Base-by-base conservation (phyloP, 2,888 invertebrate genomes). In the Carterocephalus palaemon region DNA sequence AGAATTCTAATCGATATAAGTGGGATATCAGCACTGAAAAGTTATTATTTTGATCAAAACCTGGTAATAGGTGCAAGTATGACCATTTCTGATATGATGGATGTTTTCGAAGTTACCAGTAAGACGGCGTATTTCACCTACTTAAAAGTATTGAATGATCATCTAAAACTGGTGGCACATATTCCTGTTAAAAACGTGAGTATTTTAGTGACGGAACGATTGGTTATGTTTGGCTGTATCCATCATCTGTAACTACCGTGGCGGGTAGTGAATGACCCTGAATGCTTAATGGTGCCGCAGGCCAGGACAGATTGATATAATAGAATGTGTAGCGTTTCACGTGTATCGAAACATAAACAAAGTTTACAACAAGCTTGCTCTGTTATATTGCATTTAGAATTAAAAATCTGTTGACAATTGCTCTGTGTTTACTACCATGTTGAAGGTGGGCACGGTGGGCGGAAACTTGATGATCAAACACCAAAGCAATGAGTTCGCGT, bases 391-490 rank as follows among this genome's bases (percentile, higher is more conserved):
- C n/a, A n/a, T n/a, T n/a, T n/a, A n/a, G n/a, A n/a, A n/a, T n/a
- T n/a, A n/a, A n/a, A n/a, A n/a, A n/a, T n/a, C n/a, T n/a, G n/a
- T n/a, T n/a, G n/a, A n/a, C n/a, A n/a, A n/a, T n/a, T n/a, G n/a
- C n/a, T n/a, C n/a, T n/a, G n/a, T n/a, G n/a, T n/a, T n/a, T 32
- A 32, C 6, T 15, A 29, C 3, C n/a, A 1, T 17, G 9, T 66
- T 71, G 50, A 62, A 89, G 89, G 78, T 88, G 28, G 92, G 90
- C 6, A 88, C 89, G 0, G 73, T 92, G 47, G 92, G 90, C 41
- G 92, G 92, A 0, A 92, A 92, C 62, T 60, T 92, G 19, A 90
- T 91, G 83, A 73, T 90, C 37, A 92, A 92, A 62, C 88, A 92
- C 56, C 66, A 78, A 9, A 73, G 89, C 45, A 80, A 68, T 2